Evolutionary conservation across 2,797 vertebrate species (phyloP).

Genomic region (Ptychadena robeensis): DNA sequence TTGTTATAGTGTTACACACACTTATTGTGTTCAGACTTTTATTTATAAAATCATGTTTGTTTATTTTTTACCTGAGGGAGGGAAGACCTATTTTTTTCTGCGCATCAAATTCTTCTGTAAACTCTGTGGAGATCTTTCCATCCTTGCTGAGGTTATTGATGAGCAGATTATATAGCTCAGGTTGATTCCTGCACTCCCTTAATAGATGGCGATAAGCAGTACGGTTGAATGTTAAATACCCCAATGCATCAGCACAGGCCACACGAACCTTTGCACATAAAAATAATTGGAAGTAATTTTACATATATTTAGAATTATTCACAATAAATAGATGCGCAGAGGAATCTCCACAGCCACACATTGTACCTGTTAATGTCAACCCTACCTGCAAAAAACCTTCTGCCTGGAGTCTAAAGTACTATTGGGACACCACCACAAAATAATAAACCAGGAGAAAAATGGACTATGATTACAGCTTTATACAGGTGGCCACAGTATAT

Average conservation of each 20-base stretch:
- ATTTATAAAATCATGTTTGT: background rate
- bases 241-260: constrained; percentile 75
- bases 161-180: constrained; percentile 72
- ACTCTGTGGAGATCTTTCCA: constrained; percentile 73
- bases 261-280: constrained; percentile 69
- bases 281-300: background rate
- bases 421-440: too few relatives aligned
- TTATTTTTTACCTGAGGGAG: constrained; percentile 72
- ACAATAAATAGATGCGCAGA: too few relatives aligned
- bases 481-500: too few relatives aligned
- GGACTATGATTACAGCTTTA: too few relatives aligned
- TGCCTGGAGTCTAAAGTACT: too few relatives aligned
- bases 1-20: background rate
- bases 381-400: too few relatives aligned
- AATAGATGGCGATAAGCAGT: constrained; percentile 75
- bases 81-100: constrained; percentile 75
- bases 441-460: too few relatives aligned
- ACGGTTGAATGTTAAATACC: constrained; percentile 76
- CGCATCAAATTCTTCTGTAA: constrained; percentile 73
- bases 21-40: too few relatives aligned
- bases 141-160: constrained; percentile 71
- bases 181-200: constrained; percentile 74
- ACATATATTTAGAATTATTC: too few relatives aligned
- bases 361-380: too few relatives aligned
- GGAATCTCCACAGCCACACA: too few relatives aligned